These are phyloP conservation scores for Bombylius discolor DNA, from an alignment of 2,888 invertebrate genomes.

Conservation along the genomic window DNA sequence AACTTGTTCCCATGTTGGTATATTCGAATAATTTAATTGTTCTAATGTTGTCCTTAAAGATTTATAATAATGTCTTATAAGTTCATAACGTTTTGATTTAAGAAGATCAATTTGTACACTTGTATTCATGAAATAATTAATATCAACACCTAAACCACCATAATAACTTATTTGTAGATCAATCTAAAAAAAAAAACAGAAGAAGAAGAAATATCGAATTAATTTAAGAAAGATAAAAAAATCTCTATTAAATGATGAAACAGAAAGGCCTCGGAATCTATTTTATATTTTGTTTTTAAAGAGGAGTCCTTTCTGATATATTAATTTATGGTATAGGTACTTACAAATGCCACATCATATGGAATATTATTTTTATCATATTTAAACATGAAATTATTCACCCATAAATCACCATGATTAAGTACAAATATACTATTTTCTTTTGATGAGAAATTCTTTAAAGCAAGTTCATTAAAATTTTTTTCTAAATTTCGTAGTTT, in stretches of 20 bases:
- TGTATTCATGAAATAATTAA: conserved; percentile 16
- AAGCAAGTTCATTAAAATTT: conserved; percentile 1
- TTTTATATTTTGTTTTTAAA: neutral
- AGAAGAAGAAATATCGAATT: neutral
- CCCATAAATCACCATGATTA: conserved; percentile 42
- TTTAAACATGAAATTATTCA: conserved; percentile 40
- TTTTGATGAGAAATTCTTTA: neutral
- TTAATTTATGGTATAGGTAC: conserved; percentile 12
- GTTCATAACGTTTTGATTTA: conserved; percentile 9
- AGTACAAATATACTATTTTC: conserved; percentile 24
- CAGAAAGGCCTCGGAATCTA: no score
- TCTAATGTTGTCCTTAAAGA: conserved; percentile 16
- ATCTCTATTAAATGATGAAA: no score
- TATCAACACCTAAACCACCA: conserved; percentile 14
- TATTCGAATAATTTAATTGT: conserved; percentile 11
- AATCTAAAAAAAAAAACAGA: conserved; percentile 8
- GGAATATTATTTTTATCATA: conserved; percentile 32
- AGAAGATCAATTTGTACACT: conserved; percentile 13
- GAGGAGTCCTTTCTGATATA: no score
- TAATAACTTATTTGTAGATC: conserved; percentile 15
- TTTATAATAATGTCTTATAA: conserved; percentile 11
- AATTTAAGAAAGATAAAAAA: neutral
- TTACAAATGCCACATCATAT: conserved; percentile 37
- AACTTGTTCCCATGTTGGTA: conserved; percentile 14
- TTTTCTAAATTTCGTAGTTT: conserved; percentile 8